A percentile compares a stretch with the other conserved stretches of the same genome.
These are phyloP conservation scores for Pantelozetes paolii DNA, from an alignment of 2,888 invertebrate genomes.

Conservation along the genomic window DNA sequence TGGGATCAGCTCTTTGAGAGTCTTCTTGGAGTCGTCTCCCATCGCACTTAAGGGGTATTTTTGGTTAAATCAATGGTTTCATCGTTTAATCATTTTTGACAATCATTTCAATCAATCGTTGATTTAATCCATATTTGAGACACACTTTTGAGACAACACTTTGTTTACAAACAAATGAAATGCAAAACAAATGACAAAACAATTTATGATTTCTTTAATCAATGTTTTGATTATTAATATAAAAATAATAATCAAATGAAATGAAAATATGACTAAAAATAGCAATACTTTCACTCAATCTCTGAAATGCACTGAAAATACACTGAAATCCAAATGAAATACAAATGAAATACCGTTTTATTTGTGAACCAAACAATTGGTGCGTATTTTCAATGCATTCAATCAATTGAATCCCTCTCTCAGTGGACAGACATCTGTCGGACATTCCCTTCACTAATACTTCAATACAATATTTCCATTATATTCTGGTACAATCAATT, in stretches of 20 bases:
- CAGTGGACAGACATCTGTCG: too few species aligned
- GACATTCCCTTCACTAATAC: too few species aligned
- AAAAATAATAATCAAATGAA: not conserved
- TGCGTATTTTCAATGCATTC: slow-evolving; percentile 19
- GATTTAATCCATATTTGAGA: not conserved
- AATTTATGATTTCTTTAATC: not conserved
- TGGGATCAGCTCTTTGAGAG: slow-evolving; percentile 15
- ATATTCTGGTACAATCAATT: too few species aligned
- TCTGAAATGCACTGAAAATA: not conserved
- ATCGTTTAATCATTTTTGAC: not conserved
- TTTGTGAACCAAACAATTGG: not conserved
- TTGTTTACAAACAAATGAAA: not conserved
- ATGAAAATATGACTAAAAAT: not conserved
- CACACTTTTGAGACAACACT: not conserved
- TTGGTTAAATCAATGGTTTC: not conserved
- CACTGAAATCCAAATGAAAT: not conserved
- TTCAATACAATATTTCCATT: too few species aligned
- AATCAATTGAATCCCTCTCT: too few species aligned
- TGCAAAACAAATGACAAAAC: not conserved
- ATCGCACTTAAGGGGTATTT: not conserved
- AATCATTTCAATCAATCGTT: not conserved
- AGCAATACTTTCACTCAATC: not conserved
- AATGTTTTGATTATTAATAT: not conserved
- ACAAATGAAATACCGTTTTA: not conserved
- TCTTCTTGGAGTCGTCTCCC: not conserved